A percentile compares a stretch with the other conserved stretches of the same genome.
Conservation (phyloP, 1,140 invertebrate genomes). For the Panagrolaimus sp. region DNA sequence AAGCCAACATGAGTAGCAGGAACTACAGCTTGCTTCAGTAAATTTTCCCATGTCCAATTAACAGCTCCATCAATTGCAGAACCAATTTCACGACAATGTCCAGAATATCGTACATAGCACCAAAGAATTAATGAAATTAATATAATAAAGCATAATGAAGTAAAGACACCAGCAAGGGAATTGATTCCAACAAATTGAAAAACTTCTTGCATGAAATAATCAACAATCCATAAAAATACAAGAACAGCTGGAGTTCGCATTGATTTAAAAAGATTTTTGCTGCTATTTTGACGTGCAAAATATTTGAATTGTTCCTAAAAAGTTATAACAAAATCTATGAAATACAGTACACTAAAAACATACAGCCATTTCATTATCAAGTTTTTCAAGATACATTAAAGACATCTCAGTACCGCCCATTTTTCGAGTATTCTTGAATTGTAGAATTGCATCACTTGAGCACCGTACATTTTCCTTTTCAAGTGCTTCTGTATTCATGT, state of each 20-base stretch:
- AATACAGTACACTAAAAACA: too few species aligned
- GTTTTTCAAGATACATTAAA: constrained; percentile 49
- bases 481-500: constrained; percentile 46
- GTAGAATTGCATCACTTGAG: constrained; percentile 34
- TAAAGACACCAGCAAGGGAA: constrained; percentile 47
- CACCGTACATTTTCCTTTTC: constrained; percentile 47
- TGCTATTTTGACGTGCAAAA: constrained; percentile 47
- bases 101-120: constrained; percentile 53
- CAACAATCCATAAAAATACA: constrained; percentile 44
- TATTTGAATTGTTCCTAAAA: constrained; percentile 50
- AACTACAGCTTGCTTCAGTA: constrained; percentile 8
- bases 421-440: constrained; percentile 53
- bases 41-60: constrained; percentile 41
- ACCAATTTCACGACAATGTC: constrained; percentile 46
- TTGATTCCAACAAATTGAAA: constrained; percentile 53
- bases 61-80: constrained; percentile 32
- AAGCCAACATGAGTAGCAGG: neutral
- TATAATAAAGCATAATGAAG: constrained; percentile 43
- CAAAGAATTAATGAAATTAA: constrained; percentile 46
- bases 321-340: too few species aligned
- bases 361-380: constrained; percentile 44
- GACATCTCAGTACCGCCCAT: constrained; percentile 54
- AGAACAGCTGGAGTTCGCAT: constrained; percentile 58
- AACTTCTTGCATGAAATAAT: constrained; percentile 56
- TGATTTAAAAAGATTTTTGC: constrained; percentile 58